These are phyloP conservation scores for Phalloptychus januarius DNA, from an alignment of 2,797 vertebrate genomes.

Conservation along the genomic window DNA sequence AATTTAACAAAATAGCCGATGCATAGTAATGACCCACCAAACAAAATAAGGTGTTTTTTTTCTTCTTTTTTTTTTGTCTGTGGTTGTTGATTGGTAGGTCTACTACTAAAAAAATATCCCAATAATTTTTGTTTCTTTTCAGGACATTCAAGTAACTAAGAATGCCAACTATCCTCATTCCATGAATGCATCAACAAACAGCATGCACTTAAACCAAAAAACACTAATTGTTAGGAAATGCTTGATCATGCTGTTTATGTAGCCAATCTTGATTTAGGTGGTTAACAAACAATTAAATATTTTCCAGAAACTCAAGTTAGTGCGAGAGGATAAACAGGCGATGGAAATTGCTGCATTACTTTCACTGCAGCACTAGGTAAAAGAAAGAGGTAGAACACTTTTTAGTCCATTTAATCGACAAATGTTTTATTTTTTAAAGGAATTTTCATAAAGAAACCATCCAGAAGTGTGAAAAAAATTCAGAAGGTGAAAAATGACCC, in stretches of 20 bases:
- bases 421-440: not conserved
- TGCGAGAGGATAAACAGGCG: too few relatives aligned
- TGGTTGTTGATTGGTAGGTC: not conserved
- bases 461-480: not conserved
- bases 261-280: not conserved
- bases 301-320: not conserved
- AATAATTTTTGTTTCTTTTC: not conserved
- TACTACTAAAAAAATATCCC: not conserved
- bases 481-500: not conserved
- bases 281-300: not conserved
- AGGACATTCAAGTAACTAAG: not conserved
- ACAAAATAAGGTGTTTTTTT: too few relatives aligned
- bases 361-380: not conserved
- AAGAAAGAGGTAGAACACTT: not conserved
- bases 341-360: not conserved
- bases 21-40: too few relatives aligned
- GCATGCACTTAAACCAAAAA: not conserved
- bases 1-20: too few relatives aligned
- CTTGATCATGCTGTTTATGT: not conserved
- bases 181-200: not conserved
- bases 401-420: not conserved
- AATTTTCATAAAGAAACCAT: not conserved
- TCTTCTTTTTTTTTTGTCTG: not conserved
- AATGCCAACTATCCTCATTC: not conserved
- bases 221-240: not conserved